A percentile compares a stretch with the other conserved stretches of the same genome.
Evolutionary conservation across 2,113 vertebrate genomes (phyloP).

Genomic region (Cardinalis cardinalis): DNA sequence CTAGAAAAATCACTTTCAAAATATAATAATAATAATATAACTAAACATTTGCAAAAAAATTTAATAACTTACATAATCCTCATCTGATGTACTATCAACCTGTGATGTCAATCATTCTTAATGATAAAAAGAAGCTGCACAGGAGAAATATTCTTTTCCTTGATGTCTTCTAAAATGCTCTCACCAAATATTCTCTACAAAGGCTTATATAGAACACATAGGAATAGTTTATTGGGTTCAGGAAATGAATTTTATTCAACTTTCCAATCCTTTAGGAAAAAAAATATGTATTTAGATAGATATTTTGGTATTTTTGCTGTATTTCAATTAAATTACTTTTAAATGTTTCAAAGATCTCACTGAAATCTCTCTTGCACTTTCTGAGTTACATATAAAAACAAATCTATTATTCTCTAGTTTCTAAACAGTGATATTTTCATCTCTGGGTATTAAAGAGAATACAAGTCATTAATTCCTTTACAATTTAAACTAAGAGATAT

Average conservation of each 20-base stretch:
- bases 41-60: background rate
- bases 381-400: background rate
- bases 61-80: background rate
- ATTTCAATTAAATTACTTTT: background rate
- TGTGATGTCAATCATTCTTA: background rate
- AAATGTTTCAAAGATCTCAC: background rate
- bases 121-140: background rate
- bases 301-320: background rate
- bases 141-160: background rate
- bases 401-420: background rate
- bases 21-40: background rate
- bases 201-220: background rate
- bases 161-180: background rate
- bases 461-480: background rate
- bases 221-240: background rate
- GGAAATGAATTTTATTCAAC: background rate
- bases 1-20: background rate
- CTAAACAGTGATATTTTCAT: background rate
- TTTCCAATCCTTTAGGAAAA: background rate
- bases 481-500: background rate
- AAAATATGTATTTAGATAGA: background rate
- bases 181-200: background rate
- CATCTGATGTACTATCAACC: background rate
- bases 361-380: background rate
- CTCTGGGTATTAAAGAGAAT: background rate